These are phyloP conservation scores for Synanthedon myopaeformis DNA, from an alignment of 2,888 invertebrate species.

Conservation along the genomic window DNA sequence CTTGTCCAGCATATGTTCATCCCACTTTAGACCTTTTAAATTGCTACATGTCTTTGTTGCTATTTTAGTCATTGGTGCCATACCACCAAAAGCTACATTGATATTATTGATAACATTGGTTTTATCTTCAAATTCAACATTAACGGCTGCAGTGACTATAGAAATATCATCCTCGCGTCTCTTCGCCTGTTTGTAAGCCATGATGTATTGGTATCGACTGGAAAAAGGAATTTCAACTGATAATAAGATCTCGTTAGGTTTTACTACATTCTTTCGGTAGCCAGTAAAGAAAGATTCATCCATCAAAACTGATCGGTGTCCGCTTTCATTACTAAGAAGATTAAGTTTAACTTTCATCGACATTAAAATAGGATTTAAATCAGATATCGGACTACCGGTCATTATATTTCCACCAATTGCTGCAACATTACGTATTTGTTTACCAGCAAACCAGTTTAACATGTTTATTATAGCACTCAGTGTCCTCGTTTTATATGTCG, in stretches of 20 bases:
- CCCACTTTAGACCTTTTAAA: conserved; percentile 75
- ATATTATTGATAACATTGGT: conserved; percentile 70
- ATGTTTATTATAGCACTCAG: conserved; percentile 81
- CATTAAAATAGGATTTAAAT: conserved; percentile 92
- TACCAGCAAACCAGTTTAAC: conserved; percentile 95
- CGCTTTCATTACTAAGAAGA: conserved; percentile 67
- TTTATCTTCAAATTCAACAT: conserved; percentile 72
- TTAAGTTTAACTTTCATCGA: conserved; percentile 84
- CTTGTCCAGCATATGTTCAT: conserved; percentile 73
- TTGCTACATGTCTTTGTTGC: conserved; percentile 76
- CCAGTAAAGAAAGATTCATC: conserved; percentile 84
- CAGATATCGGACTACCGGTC: conserved; percentile 96
- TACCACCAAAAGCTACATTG: conserved; percentile 88
- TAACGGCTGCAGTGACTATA: conserved; percentile 85
- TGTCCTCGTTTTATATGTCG: conserved; percentile 74
- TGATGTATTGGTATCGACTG: conserved; percentile 75
- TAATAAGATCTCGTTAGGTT: conserved; percentile 78
- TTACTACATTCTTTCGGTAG: conserved; percentile 80
- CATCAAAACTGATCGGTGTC: conserved; percentile 73
- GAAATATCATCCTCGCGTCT: conserved; percentile 91
- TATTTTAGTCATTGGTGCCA: conserved; percentile 90
- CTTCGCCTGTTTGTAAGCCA: conserved; percentile 86
- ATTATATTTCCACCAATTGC: conserved; percentile 94
- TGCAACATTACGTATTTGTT: conserved; percentile 96
- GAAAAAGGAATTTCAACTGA: conserved; percentile 81